Evolutionary conservation across 2,797 vertebrate species (phyloP).

Genomic region (Hyperoplus immaculatus): DNA sequence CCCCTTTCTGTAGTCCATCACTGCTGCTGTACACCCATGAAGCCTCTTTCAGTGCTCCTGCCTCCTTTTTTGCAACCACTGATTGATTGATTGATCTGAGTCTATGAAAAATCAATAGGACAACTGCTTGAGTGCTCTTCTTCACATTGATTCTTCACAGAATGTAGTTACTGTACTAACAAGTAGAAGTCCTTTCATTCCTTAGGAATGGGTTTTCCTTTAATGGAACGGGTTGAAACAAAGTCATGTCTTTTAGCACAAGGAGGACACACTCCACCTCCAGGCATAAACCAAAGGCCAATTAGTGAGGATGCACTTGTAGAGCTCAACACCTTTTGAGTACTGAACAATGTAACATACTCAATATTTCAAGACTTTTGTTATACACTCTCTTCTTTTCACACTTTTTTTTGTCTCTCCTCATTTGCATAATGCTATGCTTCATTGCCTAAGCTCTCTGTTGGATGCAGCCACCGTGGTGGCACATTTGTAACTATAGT

Average conservation of each 20-base stretch:
- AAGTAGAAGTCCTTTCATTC: constrained; percentile 44
- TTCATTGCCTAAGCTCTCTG: constrained; percentile 53
- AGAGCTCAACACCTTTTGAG: constrained; percentile 38
- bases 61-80: constrained; percentile 43
- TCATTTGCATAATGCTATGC: constrained; percentile 59
- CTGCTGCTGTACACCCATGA: constrained; percentile 33
- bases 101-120: constrained; percentile 78
- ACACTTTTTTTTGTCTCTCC: constrained; percentile 14
- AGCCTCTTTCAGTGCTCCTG: constrained; percentile 9
- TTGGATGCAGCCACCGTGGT: constrained; percentile 35
- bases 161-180: constrained; percentile 58
- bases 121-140: constrained; percentile 64
- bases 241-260: constrained; percentile 18
- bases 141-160: constrained; percentile 69
- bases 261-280: constrained; percentile 61
- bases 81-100: constrained; percentile 76
- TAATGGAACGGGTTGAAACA: constrained; percentile 22
- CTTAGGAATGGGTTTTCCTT: constrained; percentile 18
- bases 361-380: constrained; percentile 36
- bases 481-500: constrained; percentile 45
- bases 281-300: constrained; percentile 62
- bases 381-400: constrained; percentile 8
- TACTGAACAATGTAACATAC: constrained; percentile 36
- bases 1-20: constrained; percentile 63
- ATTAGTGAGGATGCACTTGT: constrained; percentile 29